Evolutionary conservation across 1,140 invertebrate genomes (phyloP).

Genomic region (Papilio polytes): DNA sequence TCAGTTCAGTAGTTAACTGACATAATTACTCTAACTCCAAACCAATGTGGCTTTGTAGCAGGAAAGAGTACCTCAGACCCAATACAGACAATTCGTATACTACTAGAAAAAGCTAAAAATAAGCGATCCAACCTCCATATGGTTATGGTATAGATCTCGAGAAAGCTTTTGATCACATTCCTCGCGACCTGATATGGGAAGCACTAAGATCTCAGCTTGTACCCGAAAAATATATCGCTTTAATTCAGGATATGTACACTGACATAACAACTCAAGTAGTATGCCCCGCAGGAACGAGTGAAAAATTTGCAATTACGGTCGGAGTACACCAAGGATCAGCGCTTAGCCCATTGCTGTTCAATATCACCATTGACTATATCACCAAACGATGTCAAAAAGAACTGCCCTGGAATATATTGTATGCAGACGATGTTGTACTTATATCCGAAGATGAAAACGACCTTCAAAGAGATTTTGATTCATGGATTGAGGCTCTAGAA

Average conservation of each 20-base stretch:
- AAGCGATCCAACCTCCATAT: slow-evolving; percentile 39
- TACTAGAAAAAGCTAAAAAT: not conserved
- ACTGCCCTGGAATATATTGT: slow-evolving; percentile 27
- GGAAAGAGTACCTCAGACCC: not conserved
- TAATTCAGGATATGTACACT: slow-evolving; percentile 46
- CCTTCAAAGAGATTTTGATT: not conserved
- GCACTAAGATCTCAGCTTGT: slow-evolving; percentile 42
- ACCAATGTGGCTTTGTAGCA: not conserved
- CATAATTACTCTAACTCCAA: not conserved
- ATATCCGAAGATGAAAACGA: not conserved
- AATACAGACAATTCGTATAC: not conserved
- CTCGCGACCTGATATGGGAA: slow-evolving; percentile 44
- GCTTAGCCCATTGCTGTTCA: slow-evolving; percentile 45
- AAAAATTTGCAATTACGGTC: slow-evolving; percentile 43
- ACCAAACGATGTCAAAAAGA: slow-evolving; percentile 23
- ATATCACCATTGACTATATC: slow-evolving; percentile 40
- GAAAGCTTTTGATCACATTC: slow-evolving; percentile 48
- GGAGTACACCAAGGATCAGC: slow-evolving; percentile 46
- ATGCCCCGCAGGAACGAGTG: slow-evolving; percentile 41
- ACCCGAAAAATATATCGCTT: slow-evolving; percentile 40
- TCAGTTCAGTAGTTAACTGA: no score
- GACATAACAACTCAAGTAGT: slow-evolving; percentile 40
- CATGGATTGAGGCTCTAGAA: not conserved
- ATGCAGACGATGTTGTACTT: no score
- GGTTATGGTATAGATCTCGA: slow-evolving; percentile 48